phyloP scores from a whole-genome alignment of 2,113 vertebrate species.

The Mixornis gularis region DNA sequence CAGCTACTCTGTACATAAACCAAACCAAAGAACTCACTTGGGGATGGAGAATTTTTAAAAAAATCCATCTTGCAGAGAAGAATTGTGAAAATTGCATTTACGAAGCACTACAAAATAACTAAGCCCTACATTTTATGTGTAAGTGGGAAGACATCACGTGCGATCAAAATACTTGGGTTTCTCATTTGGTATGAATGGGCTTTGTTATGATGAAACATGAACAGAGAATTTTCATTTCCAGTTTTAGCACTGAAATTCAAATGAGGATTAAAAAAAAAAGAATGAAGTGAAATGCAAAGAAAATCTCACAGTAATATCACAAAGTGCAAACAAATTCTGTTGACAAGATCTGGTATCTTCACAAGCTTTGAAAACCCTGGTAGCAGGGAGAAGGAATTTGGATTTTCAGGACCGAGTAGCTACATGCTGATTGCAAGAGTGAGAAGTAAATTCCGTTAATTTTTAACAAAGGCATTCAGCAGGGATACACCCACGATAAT shows the following conservation, averaged over 20 bases:
- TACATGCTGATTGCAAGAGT: accelerated
- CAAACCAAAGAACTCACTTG: background rate
- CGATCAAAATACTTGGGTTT: background rate
- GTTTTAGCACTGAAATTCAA: background rate
- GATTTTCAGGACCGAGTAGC: background rate
- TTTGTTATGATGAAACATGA: background rate
- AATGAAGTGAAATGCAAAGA: background rate
- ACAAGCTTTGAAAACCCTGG: background rate
- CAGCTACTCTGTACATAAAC: background rate
- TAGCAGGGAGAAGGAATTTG: background rate
- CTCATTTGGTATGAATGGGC: background rate
- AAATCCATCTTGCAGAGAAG: background rate
- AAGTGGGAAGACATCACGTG: background rate
- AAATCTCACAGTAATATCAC: background rate
- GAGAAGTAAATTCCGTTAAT: background rate
- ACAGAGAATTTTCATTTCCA: background rate
- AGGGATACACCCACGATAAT: accelerated
- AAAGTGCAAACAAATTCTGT: background rate
- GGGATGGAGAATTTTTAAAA: accelerated
- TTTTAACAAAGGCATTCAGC: background rate
- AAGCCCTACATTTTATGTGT: background rate
- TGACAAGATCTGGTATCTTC: too few relatives aligned
- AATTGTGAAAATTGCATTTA: background rate
- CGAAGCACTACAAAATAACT: background rate
- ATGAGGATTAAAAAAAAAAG: background rate